Conservation (phyloP, 2,113 vertebrate genomes). For the Oxyura jamaicensis region DNA sequence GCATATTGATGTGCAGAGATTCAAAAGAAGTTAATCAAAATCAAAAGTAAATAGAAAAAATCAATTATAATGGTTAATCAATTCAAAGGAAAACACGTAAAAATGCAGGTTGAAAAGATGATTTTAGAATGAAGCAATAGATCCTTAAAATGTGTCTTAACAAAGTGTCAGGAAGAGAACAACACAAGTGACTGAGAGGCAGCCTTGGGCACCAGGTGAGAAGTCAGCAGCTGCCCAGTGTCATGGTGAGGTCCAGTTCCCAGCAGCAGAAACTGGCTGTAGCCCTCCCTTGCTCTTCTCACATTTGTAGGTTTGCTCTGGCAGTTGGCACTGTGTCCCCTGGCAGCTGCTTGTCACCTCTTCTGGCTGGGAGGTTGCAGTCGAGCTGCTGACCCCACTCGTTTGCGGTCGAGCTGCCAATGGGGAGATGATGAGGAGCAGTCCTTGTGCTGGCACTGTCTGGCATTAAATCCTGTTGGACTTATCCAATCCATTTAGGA, state of each 20-base stretch:
- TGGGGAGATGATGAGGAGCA: fast-evolving
- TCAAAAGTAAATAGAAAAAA: not conserved
- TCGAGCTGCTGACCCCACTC: no score
- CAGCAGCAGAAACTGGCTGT: not conserved
- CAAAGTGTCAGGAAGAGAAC: not conserved
- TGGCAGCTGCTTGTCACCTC: not conserved
- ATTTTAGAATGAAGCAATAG: not conserved
- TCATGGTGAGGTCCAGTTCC: fast-evolving
- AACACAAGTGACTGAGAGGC: not conserved
- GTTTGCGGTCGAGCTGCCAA: no score
- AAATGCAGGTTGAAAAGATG: not conserved
- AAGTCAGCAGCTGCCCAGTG: not conserved
- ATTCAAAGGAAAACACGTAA: not conserved
- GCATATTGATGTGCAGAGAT: not conserved
- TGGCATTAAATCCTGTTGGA: not conserved
- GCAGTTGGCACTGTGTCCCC: not conserved
- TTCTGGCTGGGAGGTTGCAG: not conserved
- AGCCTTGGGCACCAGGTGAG: no score
- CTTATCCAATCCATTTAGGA: not conserved
- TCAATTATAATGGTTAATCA: not conserved
- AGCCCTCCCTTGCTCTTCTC: fast-evolving
- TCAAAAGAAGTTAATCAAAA: not conserved
- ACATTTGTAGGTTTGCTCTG: fast-evolving
- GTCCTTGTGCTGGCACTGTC: not conserved
- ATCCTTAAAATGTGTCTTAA: not conserved